Percentiles rank a stretch among this genome's conserved stretches.
phyloP scores from a whole-genome alignment of 2,113 vertebrate genomes.

The Excalfactoria chinensis region DNA sequence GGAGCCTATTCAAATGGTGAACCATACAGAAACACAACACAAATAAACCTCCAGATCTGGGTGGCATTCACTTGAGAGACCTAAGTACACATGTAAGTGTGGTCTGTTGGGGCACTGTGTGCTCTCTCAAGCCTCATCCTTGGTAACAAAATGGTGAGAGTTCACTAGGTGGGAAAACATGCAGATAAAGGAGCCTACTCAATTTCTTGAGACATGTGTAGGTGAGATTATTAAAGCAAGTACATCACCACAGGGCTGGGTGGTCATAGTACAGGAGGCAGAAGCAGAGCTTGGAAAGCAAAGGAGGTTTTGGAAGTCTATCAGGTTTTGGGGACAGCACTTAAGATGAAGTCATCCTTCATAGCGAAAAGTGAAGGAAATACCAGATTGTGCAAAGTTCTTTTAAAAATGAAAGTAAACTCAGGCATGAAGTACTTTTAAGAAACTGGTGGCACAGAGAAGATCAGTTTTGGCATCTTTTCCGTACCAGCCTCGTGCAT shows the following conservation, averaged over 20 bases:
- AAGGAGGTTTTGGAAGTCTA: neutral
- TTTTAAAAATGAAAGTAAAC: neutral
- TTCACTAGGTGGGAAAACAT: neutral
- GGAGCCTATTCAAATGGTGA: neutral
- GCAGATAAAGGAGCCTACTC: neutral
- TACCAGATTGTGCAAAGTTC: rapidly evolving
- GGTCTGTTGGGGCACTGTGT: neutral
- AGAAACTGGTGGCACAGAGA: neutral
- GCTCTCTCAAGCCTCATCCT: neutral
- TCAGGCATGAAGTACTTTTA: neutral
- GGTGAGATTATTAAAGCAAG: neutral
- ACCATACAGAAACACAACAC: neutral
- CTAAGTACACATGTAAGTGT: rapidly evolving
- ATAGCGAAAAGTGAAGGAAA: neutral
- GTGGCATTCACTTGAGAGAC: neutral
- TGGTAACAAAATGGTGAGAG: neutral
- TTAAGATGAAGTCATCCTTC: neutral
- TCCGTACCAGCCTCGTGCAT: too few species aligned
- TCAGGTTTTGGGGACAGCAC: neutral
- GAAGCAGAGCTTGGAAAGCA: neutral
- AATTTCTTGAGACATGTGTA: neutral
- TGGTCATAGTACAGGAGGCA: neutral
- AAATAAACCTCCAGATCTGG: neutral
- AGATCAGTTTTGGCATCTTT: neutral
- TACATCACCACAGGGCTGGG: neutral